These are phyloP conservation scores for Epirrhoe tristata DNA, from an alignment of 2,888 invertebrate genomes.

Conservation along the genomic window DNA sequence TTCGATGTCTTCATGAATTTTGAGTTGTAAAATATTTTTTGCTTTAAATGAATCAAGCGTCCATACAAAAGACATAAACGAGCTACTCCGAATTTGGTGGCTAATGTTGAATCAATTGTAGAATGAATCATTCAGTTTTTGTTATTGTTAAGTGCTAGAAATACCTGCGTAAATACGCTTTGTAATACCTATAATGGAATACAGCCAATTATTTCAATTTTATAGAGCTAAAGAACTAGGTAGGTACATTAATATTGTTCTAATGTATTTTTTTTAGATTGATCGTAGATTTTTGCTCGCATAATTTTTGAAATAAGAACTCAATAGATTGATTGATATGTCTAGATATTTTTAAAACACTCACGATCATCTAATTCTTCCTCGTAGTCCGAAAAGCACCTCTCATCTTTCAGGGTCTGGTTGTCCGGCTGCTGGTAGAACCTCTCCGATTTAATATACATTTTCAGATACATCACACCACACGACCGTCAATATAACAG, in stretches of 20 bases:
- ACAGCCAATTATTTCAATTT: background rate
- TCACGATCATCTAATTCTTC: constrained; percentile 76
- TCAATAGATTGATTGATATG: background rate
- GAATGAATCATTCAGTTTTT: constrained; percentile 3
- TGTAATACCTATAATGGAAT: background rate
- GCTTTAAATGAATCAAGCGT: background rate
- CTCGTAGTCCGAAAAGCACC: constrained; percentile 75
- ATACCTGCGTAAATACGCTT: background rate
- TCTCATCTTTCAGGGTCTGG: constrained; percentile 70
- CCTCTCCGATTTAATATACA: constrained; percentile 80
- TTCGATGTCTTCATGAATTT: too few relatives aligned
- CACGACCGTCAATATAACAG: constrained; percentile 28
- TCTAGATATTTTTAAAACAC: constrained; percentile 35
- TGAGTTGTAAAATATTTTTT: background rate
- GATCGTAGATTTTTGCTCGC: background rate
- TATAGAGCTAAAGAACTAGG: background rate
- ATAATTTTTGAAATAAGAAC: background rate
- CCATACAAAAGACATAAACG: constrained; percentile 40
- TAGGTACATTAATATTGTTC: too few relatives aligned
- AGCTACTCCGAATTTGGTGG: constrained; percentile 14
- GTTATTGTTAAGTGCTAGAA: background rate
- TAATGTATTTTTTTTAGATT: background rate
- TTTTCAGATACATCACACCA: constrained; percentile 75
- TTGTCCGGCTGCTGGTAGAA: constrained; percentile 76
- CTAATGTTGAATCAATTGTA: background rate